A percentile compares a stretch with the other conserved stretches of the same genome.
Evolutionary conservation across 2,888 invertebrate species (phyloP).

Genomic region (Esperia sulphurella): DNA sequence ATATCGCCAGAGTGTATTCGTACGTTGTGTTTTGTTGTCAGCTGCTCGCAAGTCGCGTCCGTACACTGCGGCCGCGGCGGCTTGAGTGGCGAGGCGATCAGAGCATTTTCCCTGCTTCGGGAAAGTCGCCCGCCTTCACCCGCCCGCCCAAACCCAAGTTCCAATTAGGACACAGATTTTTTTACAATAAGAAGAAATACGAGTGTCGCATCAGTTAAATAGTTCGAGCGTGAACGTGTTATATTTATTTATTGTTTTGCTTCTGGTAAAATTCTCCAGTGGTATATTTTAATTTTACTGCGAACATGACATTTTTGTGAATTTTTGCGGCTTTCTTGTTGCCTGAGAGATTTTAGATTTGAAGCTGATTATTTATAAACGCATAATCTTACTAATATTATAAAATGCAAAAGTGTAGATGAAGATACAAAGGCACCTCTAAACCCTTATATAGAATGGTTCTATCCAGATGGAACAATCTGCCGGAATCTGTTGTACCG

Average conservation of each 20-base stretch:
- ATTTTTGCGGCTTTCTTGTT: too few relatives aligned
- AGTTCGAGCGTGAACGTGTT: neutral
- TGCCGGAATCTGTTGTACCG: too few relatives aligned
- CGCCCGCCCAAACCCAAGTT: constrained; percentile 47
- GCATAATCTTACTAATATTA: too few relatives aligned
- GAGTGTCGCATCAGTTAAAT: neutral
- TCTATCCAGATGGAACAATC: too few relatives aligned
- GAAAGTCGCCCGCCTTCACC: constrained; percentile 54
- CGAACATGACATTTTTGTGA: neutral
- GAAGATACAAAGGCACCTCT: too few relatives aligned
- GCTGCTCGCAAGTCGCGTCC: constrained; percentile 41
- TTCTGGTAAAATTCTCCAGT: neutral
- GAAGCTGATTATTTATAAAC: too few relatives aligned
- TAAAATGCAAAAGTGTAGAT: too few relatives aligned
- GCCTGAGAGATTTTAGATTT: too few relatives aligned
- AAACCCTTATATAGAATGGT: too few relatives aligned
- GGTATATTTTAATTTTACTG: neutral
- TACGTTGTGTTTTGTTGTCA: constrained; percentile 13
- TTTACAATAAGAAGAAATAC: neutral
- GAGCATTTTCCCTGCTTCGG: constrained; percentile 45
- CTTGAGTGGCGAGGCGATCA: constrained; percentile 36
- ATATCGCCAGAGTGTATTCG: constrained; percentile 14
- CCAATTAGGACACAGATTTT: constrained; percentile 42
- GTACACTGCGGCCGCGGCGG: constrained; percentile 42
- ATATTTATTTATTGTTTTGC: neutral